A percentile compares a stretch with the other conserved stretches of the same genome.
Evolutionary conservation across 2,113 vertebrate species (phyloP).

Genomic region (Alligator mississippiensis): DNA sequence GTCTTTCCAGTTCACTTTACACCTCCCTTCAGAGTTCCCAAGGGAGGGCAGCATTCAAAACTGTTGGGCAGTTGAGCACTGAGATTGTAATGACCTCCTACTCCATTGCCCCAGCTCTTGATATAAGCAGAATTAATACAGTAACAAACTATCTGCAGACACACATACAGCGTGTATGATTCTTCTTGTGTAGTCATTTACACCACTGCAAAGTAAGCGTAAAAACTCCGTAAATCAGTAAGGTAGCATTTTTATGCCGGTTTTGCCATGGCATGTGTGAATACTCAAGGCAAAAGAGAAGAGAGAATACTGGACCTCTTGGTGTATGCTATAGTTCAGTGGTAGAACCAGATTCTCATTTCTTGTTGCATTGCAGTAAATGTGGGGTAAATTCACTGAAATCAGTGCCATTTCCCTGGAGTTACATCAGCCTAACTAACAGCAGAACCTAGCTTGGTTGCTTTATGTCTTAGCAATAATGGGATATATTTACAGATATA

Average conservation of each 20-base stretch:
- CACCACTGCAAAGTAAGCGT: not conserved
- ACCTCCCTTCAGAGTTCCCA: no score
- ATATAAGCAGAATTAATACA: no score
- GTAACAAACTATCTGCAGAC: no score
- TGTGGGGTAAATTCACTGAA: not conserved
- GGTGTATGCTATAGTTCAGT: not conserved
- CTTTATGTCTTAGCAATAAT: not conserved
- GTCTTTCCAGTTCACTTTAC: no score
- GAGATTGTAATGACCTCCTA: no score
- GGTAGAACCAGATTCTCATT: not conserved
- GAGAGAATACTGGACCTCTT: no score
- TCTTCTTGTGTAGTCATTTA: no score
- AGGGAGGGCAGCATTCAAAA: no score
- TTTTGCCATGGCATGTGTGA: not conserved
- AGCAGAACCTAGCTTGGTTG: not conserved
- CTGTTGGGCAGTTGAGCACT: no score
- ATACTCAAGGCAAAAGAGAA: not conserved
- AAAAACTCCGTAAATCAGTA: not conserved
- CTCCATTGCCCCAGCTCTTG: no score
- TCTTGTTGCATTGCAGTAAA: not conserved
- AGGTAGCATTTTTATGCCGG: not conserved
- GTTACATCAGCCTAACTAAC: not conserved
- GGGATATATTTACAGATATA: not conserved
- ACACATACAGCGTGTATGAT: no score
- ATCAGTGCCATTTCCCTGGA: not conserved